Base-by-base conservation (phyloP, 2,888 invertebrate species). In the Nomada fucata region DNA sequence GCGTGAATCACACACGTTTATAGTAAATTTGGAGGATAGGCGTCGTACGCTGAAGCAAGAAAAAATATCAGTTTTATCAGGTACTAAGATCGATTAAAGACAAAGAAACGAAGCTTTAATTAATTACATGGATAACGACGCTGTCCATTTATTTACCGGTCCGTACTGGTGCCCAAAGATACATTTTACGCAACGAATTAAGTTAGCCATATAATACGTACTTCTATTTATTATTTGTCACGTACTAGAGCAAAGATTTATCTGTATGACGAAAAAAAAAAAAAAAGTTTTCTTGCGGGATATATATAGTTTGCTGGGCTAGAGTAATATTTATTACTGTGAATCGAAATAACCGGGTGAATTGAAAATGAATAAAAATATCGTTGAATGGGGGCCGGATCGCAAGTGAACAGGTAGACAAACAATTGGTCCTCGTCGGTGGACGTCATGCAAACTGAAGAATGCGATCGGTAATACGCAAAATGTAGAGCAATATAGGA, bases 151-250 rank as follows among this genome's bases (percentile, higher is more conserved):
- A 55, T 52, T 61, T 71, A 67, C 64, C 69, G 79, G 74, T 55
- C 73, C 83, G 78, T 75, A 74, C 78, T 76, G 55, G 83, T 85
- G 84, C 82, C 89, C 88, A 89, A 89, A 89, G 87, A 89, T 82
- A 79, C 76, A 82, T 87, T 88, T 86, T 83, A 88, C 83, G 85
- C 88, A 89, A 89, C 85, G 87, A 89, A 87, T 86, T 88, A 88
- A 79, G 79, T 84, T 87, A 90, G 89, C 88, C 88, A 90, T 90
- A 81, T 80, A 69, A 69, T 82, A 81, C 63, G 64, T 78, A 83
- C 60, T 82, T 79, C 80, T 88, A 89, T 89, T 85, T 88, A 88
- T 88, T 87, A 42, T 87, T 86, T 72, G 75, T 76, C 72, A 70
- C 69, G 79, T 85, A 79, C 60, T 83, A 47, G 47, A 15, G 47